These are phyloP conservation scores for Monomorium pharaonis DNA, from an alignment of 1,140 invertebrate species.

Conservation along the genomic window DNA sequence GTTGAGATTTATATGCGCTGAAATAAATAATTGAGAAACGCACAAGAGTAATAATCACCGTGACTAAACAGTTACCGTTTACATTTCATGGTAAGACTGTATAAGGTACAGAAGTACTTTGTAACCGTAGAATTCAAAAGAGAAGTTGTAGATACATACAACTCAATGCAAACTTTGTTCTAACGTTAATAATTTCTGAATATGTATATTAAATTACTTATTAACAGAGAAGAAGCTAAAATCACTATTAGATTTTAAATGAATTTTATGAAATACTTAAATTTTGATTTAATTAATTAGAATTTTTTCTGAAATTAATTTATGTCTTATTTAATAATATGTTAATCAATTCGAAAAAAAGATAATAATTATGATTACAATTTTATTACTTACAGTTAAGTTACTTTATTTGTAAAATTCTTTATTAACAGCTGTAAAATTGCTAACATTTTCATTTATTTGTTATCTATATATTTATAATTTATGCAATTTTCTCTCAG, in stretches of 20 bases:
- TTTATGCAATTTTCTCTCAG: neutral
- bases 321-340: neutral
- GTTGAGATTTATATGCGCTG: neutral
- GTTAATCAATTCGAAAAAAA: neutral
- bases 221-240: neutral
- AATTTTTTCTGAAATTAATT: neutral
- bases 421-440: neutral
- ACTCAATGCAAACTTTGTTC: neutral
- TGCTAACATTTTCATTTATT: neutral
- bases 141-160: neutral
- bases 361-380: neutral
- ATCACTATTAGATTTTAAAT: neutral
- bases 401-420: neutral
- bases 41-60: neutral
- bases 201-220: neutral
- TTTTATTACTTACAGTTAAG: neutral
- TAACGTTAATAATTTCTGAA: neutral
- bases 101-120: slow-evolving; percentile 22
- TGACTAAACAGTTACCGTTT: neutral
- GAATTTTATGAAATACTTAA: neutral
- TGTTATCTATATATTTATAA: neutral
- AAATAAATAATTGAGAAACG: slow-evolving; percentile 42
- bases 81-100: neutral
- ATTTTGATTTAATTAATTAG: neutral
- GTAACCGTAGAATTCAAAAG: neutral